Conservation (phyloP, 2,888 invertebrate genomes). For the Tyria jacobaeae region DNA sequence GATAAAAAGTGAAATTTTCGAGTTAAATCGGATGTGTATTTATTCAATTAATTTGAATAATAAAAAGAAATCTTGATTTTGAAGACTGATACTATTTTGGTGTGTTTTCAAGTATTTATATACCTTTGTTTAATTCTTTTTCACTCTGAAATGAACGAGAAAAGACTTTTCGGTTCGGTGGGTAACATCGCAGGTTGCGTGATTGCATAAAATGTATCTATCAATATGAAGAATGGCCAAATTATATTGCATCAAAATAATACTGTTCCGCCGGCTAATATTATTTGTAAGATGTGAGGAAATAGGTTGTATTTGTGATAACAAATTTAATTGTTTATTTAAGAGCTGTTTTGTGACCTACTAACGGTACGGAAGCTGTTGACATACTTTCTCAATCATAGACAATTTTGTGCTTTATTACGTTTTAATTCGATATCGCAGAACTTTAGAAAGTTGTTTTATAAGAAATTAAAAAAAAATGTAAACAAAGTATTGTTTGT, state of each 20-base stretch:
- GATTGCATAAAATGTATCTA: constrained; percentile 23
- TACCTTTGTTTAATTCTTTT: constrained; percentile 40
- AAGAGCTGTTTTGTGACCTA: constrained; percentile 35
- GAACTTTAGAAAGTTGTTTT: constrained; percentile 22
- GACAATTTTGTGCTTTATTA: constrained; percentile 29
- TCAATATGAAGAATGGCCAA: constrained; percentile 22
- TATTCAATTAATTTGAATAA: constrained; percentile 63
- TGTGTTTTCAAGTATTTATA: constrained; percentile 48
- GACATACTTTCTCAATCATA: constrained; percentile 50
- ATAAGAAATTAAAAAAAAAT: background rate
- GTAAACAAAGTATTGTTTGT: background rate
- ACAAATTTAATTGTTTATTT: constrained; percentile 17
- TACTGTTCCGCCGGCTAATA: constrained; percentile 34
- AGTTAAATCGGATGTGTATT: constrained; percentile 36
- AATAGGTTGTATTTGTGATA: constrained; percentile 33
- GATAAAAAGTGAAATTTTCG: constrained; percentile 45
- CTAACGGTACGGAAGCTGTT: constrained; percentile 33
- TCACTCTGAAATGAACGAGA: constrained; percentile 38
- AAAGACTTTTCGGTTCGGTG: constrained; percentile 23
- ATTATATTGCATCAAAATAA: constrained; percentile 34
- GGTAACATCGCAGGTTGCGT: constrained; percentile 32
- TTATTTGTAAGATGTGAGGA: constrained; percentile 39
- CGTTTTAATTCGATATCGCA: constrained; percentile 20
- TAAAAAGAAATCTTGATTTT: constrained; percentile 55
- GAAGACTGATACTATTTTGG: constrained; percentile 51